Evolutionary conservation across 2,888 invertebrate genomes (phyloP).

Genomic region (Chrysomela aeneicollis): DNA sequence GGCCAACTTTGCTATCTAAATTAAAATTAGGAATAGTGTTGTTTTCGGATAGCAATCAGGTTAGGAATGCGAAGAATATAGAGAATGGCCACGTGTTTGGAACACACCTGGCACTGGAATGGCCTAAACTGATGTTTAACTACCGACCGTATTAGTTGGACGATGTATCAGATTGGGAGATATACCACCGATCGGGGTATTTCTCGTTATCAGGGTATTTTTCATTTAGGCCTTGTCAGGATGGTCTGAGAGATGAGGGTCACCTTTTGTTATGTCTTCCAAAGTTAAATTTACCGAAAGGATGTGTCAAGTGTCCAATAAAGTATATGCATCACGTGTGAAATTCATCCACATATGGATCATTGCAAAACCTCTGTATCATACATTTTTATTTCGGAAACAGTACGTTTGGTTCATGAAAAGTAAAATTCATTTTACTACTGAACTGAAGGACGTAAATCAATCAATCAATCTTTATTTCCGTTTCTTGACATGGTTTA

Average conservation of each 20-base stretch:
- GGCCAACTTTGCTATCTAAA: constrained; percentile 40
- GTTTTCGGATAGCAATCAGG: constrained; percentile 46
- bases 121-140: background rate
- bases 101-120: background rate
- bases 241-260: background rate
- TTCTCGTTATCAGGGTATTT: no score
- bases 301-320: no score
- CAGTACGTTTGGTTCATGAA: no score
- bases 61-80: constrained; percentile 38
- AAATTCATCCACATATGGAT: no score
- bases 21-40: constrained; percentile 45
- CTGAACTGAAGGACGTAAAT: no score
- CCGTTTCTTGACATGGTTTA: no score
- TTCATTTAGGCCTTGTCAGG: background rate
- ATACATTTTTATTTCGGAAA: no score
- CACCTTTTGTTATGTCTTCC: background rate
- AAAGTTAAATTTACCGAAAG: no score
- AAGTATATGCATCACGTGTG: no score
- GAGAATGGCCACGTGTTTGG: constrained; percentile 33
- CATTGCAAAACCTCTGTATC: no score
- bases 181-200: background rate
- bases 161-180: background rate
- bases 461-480: no score
- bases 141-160: background rate
- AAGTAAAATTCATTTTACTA: no score